Evolutionary conservation across 1,140 invertebrate genomes (phyloP).

Genomic region (Zaprionus taronus): DNA sequence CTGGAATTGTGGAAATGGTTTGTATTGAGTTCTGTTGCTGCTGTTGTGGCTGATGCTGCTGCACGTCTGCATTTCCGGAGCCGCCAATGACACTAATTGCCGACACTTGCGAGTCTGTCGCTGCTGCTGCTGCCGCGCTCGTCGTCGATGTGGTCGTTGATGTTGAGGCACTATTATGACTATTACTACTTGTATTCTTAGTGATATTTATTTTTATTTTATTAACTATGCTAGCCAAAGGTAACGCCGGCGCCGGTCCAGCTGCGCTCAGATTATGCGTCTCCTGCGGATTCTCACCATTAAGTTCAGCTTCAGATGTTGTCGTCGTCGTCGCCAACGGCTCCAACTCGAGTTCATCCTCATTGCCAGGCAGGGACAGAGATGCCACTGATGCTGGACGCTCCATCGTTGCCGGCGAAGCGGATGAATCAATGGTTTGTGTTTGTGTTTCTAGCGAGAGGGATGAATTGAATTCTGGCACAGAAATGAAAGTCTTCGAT

Average conservation of each 20-base stretch:
- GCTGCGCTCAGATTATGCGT: constrained; percentile 84
- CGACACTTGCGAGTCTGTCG: constrained; percentile 59
- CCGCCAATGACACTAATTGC: constrained; percentile 70
- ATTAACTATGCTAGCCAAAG: constrained; percentile 85
- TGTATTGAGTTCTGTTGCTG: constrained; percentile 72
- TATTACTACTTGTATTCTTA: constrained; percentile 86
- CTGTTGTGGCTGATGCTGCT: constrained; percentile 33
- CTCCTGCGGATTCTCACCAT: constrained; percentile 86
- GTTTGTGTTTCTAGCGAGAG: constrained; percentile 73
- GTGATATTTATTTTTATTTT: constrained; percentile 93
- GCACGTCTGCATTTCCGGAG: constrained; percentile 37
- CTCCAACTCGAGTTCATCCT: constrained; percentile 86
- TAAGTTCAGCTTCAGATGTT: constrained; percentile 56
- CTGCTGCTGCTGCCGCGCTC: constrained; percentile 11
- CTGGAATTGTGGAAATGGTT: constrained; percentile 83
- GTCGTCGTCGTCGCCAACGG: constrained; percentile 80
- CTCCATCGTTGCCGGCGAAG: constrained; percentile 69
- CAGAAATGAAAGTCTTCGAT: not conserved
- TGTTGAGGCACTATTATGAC: constrained; percentile 78
- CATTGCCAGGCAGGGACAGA: constrained; percentile 55
- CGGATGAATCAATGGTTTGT: constrained; percentile 75
- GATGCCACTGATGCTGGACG: constrained; percentile 72
- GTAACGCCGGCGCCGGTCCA: constrained; percentile 85
- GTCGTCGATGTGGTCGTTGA: constrained; percentile 18
- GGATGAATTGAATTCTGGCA: not conserved